Evolutionary conservation across 2,888 invertebrate genomes (phyloP).

Genomic region (Rhaphigaster nebulosa): DNA sequence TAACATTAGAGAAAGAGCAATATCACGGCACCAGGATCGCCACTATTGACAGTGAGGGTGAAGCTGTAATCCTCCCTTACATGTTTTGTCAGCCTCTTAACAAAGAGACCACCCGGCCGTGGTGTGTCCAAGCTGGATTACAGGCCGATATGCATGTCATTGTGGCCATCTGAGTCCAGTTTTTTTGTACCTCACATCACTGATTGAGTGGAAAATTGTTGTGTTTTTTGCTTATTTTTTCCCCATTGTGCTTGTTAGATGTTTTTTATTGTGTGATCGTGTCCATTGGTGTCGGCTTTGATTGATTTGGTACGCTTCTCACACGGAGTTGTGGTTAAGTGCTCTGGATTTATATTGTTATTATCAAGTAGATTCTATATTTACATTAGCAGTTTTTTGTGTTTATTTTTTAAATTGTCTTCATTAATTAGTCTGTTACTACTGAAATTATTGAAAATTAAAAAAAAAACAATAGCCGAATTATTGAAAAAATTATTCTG

Average conservation of each 20-base stretch:
- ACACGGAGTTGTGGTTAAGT: background rate
- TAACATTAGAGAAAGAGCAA: slow-evolving; percentile 27
- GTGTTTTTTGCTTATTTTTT: slow-evolving; percentile 37
- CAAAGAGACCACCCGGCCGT: slow-evolving; percentile 40
- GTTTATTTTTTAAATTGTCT: background rate
- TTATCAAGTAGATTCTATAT: background rate
- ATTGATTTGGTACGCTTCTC: slow-evolving; percentile 14
- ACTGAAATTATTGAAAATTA: too few species aligned
- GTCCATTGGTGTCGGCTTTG: slow-evolving; percentile 11
- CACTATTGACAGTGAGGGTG: slow-evolving; percentile 46
- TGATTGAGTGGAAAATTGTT: slow-evolving; percentile 51
- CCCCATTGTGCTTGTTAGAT: slow-evolving; percentile 13
- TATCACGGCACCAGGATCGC: background rate
- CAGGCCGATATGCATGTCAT: slow-evolving; percentile 53
- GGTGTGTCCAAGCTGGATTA: slow-evolving; percentile 52
- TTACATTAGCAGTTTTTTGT: background rate
- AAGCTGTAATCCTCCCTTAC: slow-evolving; percentile 44
- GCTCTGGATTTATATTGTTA: background rate
- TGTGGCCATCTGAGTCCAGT: slow-evolving; percentile 52
- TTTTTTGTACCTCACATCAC: slow-evolving; percentile 44
- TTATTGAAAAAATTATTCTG: too few species aligned
- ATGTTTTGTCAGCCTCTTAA: slow-evolving; percentile 29
- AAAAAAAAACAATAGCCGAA: too few species aligned
- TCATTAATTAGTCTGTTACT: background rate
- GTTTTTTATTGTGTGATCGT: slow-evolving; percentile 33